These are phyloP conservation scores for Ischnura elegans DNA, from an alignment of 2,888 invertebrate genomes.

Conservation along the genomic window DNA sequence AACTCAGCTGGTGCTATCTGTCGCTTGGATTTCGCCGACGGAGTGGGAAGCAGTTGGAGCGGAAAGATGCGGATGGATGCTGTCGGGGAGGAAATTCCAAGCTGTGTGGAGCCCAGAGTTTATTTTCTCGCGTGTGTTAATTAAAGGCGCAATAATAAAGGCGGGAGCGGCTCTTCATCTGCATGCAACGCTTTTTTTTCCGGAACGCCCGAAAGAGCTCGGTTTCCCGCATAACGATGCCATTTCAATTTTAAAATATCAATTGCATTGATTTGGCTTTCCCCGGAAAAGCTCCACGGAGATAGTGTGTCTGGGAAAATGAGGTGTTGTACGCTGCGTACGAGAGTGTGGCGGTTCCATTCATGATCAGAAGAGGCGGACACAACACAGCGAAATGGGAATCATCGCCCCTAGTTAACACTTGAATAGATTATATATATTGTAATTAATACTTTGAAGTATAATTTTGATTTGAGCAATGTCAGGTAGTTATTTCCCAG, in stretches of 20 bases:
- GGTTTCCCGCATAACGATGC: not conserved
- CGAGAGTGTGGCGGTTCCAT: not conserved
- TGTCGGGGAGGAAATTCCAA: not conserved
- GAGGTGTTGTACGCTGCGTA: not conserved
- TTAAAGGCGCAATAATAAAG: slow-evolving; percentile 44
- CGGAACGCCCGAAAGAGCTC: not conserved
- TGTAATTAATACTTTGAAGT: no score
- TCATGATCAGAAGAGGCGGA: not conserved
- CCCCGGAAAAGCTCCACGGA: not conserved
- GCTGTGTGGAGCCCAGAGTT: slow-evolving; percentile 28
- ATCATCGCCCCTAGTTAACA: no score
- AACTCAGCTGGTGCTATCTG: slow-evolving; percentile 35
- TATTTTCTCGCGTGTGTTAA: slow-evolving; percentile 34
- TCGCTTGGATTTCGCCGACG: slow-evolving; percentile 1
- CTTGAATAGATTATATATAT: no score
- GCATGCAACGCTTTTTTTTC: not conserved
- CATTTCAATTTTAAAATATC: slow-evolving; percentile 16
- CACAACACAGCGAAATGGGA: no score
- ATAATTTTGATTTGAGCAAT: no score
- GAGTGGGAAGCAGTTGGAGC: not conserved
- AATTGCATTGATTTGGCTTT: slow-evolving; percentile 29
- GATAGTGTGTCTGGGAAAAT: not conserved
- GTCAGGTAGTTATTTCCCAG: no score
- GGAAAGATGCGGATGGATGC: not conserved
- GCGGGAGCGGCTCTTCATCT: not conserved